These are phyloP conservation scores for Eulemur macaco DNA, from an alignment of 2,113 vertebrate genomes.

Conservation along the genomic window DNA sequence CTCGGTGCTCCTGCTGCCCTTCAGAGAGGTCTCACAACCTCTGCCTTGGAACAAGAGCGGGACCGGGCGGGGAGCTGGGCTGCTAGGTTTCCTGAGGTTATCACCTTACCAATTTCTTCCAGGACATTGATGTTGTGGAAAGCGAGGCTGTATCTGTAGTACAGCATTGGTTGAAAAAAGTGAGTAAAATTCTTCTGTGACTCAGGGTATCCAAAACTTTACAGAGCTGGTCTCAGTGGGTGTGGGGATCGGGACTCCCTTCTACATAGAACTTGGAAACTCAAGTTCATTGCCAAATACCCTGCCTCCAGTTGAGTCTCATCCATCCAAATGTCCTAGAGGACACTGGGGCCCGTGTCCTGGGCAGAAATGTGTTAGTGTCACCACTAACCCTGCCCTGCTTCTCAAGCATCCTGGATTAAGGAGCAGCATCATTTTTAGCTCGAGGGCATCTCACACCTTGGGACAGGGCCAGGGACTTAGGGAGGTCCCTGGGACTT, in stretches of 20 bases:
- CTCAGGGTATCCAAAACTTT: background rate
- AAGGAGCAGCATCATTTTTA: background rate
- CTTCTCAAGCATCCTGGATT: background rate
- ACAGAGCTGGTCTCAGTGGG: background rate
- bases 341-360: background rate
- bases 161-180: conserved; percentile 70
- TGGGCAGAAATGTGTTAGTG: background rate
- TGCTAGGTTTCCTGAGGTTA: background rate
- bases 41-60: background rate
- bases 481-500: background rate
- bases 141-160: conserved; percentile 39
- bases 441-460: background rate
- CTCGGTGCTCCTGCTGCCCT: background rate
- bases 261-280: background rate
- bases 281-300: background rate
- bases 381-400: background rate
- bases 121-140: conserved; percentile 63
- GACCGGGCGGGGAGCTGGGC: background rate
- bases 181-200: conserved; percentile 45
- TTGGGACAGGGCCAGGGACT: background rate
- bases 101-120: conserved; percentile 12
- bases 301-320: background rate
- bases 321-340: background rate
- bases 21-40: background rate
- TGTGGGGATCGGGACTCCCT: background rate